Evolutionary conservation across 1,140 invertebrate species (phyloP).

Genomic region (Venustaconcha ellipsiformis): DNA sequence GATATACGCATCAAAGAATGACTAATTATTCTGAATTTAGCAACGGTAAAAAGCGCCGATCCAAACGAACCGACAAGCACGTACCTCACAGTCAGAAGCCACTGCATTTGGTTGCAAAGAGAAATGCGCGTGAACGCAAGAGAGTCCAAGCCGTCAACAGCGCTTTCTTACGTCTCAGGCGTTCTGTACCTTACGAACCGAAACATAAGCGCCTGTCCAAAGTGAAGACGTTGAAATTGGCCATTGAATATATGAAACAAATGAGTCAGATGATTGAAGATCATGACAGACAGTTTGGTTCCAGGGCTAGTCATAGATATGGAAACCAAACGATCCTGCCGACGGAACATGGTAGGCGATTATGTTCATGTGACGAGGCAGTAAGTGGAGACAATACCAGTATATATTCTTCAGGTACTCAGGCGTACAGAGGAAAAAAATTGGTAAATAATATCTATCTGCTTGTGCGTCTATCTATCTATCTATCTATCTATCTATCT

Average conservation of each 20-base stretch:
- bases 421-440: no score
- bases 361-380: no score
- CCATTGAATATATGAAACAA: conserved; percentile 91
- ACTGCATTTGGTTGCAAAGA: conserved; percentile 86
- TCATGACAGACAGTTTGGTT: conserved; percentile 37
- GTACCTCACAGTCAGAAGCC: conserved; percentile 56
- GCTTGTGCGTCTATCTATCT: no score
- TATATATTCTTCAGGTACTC: no score
- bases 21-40: no score
- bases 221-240: conserved; percentile 92
- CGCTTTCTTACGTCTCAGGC: conserved; percentile 55
- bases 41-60: conserved; percentile 4
- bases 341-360: no score
- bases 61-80: conserved; percentile 47
- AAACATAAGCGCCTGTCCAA: conserved; percentile 76
- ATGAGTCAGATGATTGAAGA: conserved; percentile 82
- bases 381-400: no score
- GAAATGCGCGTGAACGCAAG: conserved; percentile 92
- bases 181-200: conserved; percentile 60
- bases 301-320: no score
- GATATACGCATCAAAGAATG: no score
- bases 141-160: conserved; percentile 93
- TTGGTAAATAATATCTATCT: no score
- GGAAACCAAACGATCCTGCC: no score
- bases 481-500: no score